A percentile compares a stretch with the other conserved stretches of the same genome.
Evolutionary conservation across 2,113 vertebrate species (phyloP).

Genomic region (Leptosomus discolor): DNA sequence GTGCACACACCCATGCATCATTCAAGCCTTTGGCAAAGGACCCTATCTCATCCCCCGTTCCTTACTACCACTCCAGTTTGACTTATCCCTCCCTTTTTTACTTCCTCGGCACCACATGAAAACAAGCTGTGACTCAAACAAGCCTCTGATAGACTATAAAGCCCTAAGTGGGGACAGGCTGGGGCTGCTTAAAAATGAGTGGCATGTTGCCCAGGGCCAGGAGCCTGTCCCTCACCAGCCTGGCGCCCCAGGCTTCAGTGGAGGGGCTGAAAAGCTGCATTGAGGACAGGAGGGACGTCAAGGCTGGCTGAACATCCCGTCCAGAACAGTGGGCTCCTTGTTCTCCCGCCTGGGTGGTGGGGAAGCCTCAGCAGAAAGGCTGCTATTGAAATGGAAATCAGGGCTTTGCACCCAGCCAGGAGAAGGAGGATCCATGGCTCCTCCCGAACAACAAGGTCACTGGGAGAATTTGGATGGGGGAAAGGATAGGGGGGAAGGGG

Average conservation of each 20-base stretch:
- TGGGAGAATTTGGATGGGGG: neutral
- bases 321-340: conserved; percentile 75
- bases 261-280: conserved; percentile 71
- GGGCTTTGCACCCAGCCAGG: conserved; percentile 61
- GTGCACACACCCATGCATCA: fast-evolving
- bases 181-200: conserved; percentile 41
- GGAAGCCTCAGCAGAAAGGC: conserved; percentile 71
- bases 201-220: neutral
- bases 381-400: conserved; percentile 82
- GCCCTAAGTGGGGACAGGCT: conserved; percentile 45
- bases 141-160: conserved; percentile 25
- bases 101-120: neutral
- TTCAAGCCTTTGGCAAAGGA: neutral
- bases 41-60: neutral
- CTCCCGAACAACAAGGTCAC: neutral
- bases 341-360: conserved; percentile 40
- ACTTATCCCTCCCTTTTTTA: neutral
- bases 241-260: neutral
- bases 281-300: conserved; percentile 66
- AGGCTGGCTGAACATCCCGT: conserved; percentile 75
- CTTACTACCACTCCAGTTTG: neutral
- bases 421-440: conserved; percentile 2
- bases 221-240: conserved; percentile 39
- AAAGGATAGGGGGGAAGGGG: neutral
- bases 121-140: conserved; percentile 30